These are phyloP conservation scores for Lagenorhynchus albirostris DNA, from an alignment of 2,113 vertebrate species.

Conservation along the genomic window DNA sequence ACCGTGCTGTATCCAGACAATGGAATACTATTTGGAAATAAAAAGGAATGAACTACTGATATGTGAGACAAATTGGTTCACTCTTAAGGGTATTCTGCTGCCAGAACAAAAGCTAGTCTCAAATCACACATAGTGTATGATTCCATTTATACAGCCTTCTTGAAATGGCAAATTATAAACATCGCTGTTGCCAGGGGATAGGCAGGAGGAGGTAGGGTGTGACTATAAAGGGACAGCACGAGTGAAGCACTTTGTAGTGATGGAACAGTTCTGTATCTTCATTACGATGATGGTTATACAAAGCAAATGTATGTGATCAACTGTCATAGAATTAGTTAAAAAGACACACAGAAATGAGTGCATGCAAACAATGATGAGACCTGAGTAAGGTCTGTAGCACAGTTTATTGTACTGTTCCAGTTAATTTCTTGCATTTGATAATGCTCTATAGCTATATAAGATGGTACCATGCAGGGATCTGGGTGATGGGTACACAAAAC, in stretches of 20 bases:
- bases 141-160: not conserved
- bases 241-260: not conserved
- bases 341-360: not conserved
- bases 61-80: not conserved
- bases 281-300: not conserved
- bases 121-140: not conserved
- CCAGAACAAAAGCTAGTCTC: not conserved
- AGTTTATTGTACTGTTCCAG: not conserved
- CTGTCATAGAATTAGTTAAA: not conserved
- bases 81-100: not conserved
- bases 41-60: not conserved
- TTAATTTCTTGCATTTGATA: not conserved
- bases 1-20: not conserved
- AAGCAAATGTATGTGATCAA: not conserved
- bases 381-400: not conserved
- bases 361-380: not conserved
- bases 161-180: not conserved
- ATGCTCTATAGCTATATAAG: not conserved
- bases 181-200: not conserved
- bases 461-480: not conserved
- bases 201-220: not conserved
- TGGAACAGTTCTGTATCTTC: not conserved
- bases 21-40: not conserved
- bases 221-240: rapidly evolving
- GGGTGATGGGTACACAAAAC: not conserved